These are phyloP conservation scores for Ryuthela nishihirai DNA, from an alignment of 2,888 invertebrate genomes.

Conservation along the genomic window DNA sequence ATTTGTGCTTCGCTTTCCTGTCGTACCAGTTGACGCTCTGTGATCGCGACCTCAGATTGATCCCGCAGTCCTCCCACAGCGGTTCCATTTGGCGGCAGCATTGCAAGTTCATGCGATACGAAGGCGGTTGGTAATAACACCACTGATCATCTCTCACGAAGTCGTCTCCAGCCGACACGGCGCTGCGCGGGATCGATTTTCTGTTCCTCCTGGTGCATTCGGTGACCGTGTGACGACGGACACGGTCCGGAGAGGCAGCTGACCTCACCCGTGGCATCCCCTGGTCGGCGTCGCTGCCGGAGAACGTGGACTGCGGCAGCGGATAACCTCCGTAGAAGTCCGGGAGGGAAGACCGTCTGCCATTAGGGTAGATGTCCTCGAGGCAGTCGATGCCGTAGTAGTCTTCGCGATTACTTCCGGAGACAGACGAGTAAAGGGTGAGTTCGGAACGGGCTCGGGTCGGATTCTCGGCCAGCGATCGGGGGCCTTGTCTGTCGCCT, in stretches of 20 bases:
- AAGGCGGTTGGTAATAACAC: too few relatives aligned
- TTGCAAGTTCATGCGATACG: conserved; percentile 7
- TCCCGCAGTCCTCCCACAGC: conserved; percentile 49
- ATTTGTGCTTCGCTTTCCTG: conserved; percentile 66
- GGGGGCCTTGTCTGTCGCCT: too few relatives aligned
- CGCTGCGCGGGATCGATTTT: too few relatives aligned
- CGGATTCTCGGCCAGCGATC: too few relatives aligned
- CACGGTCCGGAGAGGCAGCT: too few relatives aligned
- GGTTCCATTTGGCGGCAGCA: conserved; percentile 47
- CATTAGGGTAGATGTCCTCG: neutral
- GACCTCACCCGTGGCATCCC: too few relatives aligned
- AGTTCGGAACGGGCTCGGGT: neutral
- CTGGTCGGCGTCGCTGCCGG: too few relatives aligned
- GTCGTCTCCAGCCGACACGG: too few relatives aligned
- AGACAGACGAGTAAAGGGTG: neutral
- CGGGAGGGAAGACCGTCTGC: neutral
- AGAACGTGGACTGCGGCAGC: neutral
- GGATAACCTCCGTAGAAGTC: neutral
- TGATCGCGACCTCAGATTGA: neutral
- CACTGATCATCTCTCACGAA: too few relatives aligned
- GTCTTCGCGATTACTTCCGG: neutral
- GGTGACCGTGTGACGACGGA: too few relatives aligned
- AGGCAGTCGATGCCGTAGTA: neutral
- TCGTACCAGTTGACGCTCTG: neutral
- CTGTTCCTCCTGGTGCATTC: too few relatives aligned